These are phyloP conservation scores for Natator depressus DNA, from an alignment of 2,113 vertebrate genomes.

Conservation along the genomic window DNA sequence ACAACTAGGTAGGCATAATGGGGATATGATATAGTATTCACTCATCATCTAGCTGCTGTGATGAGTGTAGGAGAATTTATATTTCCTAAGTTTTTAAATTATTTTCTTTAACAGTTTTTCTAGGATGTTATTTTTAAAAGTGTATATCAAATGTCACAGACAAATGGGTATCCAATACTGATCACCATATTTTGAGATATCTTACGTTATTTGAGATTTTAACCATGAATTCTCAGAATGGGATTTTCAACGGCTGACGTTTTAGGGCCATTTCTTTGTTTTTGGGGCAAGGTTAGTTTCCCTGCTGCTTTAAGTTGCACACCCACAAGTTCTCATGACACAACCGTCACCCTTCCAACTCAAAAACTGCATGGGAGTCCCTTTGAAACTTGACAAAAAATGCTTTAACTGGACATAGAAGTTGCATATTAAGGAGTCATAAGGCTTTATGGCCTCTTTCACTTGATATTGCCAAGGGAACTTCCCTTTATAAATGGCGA, in stretches of 20 bases:
- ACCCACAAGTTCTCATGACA: not conserved
- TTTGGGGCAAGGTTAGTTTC: not conserved
- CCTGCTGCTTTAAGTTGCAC: not conserved
- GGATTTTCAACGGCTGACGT: not conserved
- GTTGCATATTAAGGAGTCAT: not conserved
- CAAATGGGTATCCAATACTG: not conserved
- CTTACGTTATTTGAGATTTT: not conserved
- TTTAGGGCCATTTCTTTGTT: not conserved
- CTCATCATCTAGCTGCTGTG: not conserved
- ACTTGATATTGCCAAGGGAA: not conserved
- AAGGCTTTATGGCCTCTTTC: not conserved
- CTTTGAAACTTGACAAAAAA: not conserved
- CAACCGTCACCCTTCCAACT: not conserved
- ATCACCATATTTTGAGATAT: not conserved
- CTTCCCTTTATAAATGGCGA: not conserved
- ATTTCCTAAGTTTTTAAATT: not conserved
- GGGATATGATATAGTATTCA: not conserved
- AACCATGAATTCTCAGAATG: not conserved
- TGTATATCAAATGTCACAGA: accelerated
- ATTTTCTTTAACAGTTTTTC: not conserved
- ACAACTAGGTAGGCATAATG: not conserved
- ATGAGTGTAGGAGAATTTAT: not conserved
- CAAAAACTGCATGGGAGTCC: not conserved
- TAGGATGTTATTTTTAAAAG: not conserved
- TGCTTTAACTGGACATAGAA: not conserved